Evolutionary conservation across 2,888 invertebrate genomes (phyloP).

Genomic region (Steinernema hermaphroditum): DNA sequence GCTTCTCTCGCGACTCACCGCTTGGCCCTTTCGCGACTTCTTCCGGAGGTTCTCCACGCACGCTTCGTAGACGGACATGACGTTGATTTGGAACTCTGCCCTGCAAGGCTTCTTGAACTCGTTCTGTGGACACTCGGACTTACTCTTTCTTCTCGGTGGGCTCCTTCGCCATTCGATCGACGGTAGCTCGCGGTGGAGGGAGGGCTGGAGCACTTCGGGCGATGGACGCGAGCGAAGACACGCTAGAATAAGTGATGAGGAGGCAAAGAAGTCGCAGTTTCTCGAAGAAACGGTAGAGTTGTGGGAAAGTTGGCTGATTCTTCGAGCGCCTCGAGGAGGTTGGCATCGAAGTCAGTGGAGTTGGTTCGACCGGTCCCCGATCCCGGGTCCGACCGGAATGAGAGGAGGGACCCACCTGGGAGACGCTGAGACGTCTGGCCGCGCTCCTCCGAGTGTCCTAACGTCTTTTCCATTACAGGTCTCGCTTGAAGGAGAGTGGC

Average conservation of each 20-base stretch:
- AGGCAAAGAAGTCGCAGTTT: neutral
- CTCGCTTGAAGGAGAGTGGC: neutral
- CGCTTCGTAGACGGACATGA: neutral
- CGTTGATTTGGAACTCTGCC: neutral
- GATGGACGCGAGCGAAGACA: neutral
- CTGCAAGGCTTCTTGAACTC: neutral
- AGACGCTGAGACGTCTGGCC: too few relatives aligned
- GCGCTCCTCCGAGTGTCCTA: neutral
- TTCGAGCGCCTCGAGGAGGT: too few relatives aligned
- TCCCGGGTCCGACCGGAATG: too few relatives aligned
- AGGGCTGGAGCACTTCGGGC: neutral
- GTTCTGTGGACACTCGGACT: neutral
- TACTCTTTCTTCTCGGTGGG: neutral
- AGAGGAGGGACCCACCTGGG: neutral
- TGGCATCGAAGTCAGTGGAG: neutral
- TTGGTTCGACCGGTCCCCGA: neutral
- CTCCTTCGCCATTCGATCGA: neutral
- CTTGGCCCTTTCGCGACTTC: constrained; percentile 11
- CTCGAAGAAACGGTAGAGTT: neutral
- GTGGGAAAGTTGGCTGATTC: neutral
- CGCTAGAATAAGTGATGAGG: neutral
- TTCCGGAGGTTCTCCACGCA: neutral
- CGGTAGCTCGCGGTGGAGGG: neutral
- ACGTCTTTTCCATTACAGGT: neutral
- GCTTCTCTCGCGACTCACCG: neutral